Percentiles rank a stretch among this genome's conserved stretches.
phyloP scores from a whole-genome alignment of 2,888 invertebrate species.

The Spisula solida region DNA sequence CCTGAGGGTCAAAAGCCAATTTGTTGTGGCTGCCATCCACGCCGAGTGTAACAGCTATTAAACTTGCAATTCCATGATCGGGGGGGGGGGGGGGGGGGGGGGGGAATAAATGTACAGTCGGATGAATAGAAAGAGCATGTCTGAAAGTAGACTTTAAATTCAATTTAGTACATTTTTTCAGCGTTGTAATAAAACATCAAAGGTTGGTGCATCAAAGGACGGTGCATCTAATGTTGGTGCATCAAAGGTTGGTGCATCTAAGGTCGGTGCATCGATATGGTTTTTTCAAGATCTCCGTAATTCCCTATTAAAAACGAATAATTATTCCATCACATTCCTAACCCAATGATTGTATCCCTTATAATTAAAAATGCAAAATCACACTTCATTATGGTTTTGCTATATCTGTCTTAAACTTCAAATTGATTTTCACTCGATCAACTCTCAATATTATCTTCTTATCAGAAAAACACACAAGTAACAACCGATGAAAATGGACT shows the following conservation, averaged over 20 bases:
- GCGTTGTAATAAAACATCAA: not conserved
- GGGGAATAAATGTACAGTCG: too few relatives aligned
- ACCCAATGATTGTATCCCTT: not conserved
- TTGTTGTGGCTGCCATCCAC: too few relatives aligned
- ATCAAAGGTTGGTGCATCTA: not conserved
- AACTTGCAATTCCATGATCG: too few relatives aligned
- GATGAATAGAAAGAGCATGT: too few relatives aligned
- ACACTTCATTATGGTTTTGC: slow-evolving; percentile 36
- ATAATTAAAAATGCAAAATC: slow-evolving; percentile 49
- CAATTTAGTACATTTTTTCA: not conserved
- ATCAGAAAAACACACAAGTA: slow-evolving; percentile 56
- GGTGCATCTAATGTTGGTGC: not conserved
- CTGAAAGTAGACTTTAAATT: too few relatives aligned
- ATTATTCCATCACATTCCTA: not conserved
- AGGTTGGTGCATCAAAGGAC: not conserved
- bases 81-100: too few relatives aligned
- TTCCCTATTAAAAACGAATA: not conserved
- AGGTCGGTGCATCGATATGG: not conserved
- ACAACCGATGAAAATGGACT: slow-evolving; percentile 46
- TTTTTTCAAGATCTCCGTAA: not conserved
- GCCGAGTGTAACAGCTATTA: too few relatives aligned
- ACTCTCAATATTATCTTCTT: slow-evolving; percentile 56
- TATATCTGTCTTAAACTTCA: slow-evolving; percentile 33
- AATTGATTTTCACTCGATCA: slow-evolving; percentile 63
- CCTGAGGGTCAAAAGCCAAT: too few relatives aligned